These are phyloP conservation scores for Luffia ferchaultella DNA, from an alignment of 2,888 invertebrate species.

Conservation along the genomic window DNA sequence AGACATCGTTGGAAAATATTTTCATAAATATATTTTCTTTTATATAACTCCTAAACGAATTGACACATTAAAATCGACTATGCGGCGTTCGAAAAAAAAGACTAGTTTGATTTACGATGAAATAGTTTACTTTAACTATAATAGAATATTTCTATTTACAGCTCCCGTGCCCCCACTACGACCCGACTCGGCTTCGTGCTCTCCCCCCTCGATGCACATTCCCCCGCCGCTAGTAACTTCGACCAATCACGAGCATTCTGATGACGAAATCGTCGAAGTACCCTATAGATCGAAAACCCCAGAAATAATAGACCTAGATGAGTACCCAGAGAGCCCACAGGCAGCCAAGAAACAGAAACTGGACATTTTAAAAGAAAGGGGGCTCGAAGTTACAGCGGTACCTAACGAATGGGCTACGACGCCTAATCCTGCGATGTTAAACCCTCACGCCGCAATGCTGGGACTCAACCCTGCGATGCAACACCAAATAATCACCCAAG, in stretches of 20 bases:
- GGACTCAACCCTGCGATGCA: conserved; percentile 44
- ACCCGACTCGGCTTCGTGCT: conserved; percentile 23
- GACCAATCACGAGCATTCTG: conserved; percentile 20
- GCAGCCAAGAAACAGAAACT: conserved; percentile 72
- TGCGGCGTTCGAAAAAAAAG: too few species aligned
- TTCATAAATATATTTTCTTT: too few species aligned
- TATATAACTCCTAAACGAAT: too few species aligned
- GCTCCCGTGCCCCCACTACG: conserved; percentile 25
- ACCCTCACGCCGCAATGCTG: conserved; percentile 20
- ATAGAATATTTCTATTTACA: too few species aligned
- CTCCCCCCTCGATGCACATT: conserved; percentile 16
- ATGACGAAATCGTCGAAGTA: conserved; percentile 55
- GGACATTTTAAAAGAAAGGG: conserved; percentile 78
- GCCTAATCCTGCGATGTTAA: background rate
- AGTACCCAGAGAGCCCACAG: conserved; percentile 55
- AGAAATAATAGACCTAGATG: conserved; percentile 71
- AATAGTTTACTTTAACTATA: too few species aligned
- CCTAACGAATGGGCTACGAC: conserved; percentile 32
- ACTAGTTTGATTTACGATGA: too few species aligned
- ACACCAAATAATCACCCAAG: conserved; percentile 57
- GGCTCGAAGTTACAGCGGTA: conserved; percentile 78
- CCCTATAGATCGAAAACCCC: conserved; percentile 70
- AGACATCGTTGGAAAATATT: too few species aligned
- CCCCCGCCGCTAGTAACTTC: conserved; percentile 10
- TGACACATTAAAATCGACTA: too few species aligned